Evolutionary conservation across 2,113 vertebrate genomes (phyloP).

Genomic region (Triplophysa siluroides): DNA sequence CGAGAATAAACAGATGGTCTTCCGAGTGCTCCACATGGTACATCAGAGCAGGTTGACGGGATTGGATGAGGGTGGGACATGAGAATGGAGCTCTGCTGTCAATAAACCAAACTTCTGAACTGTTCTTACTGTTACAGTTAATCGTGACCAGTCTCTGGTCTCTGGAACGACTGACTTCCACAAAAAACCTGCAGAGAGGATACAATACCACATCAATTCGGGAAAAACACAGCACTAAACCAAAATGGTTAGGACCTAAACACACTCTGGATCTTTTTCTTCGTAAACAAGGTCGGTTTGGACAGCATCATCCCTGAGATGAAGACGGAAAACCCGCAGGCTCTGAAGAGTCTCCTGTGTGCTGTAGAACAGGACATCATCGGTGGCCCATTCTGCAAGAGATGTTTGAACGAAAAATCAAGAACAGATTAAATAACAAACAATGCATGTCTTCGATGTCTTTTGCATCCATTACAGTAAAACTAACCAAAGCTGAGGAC

Average conservation of each 20-base stretch:
- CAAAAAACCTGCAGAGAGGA: constrained; percentile 80
- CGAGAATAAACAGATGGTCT: constrained; percentile 82
- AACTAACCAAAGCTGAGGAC: constrained; percentile 89
- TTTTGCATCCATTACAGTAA: not conserved
- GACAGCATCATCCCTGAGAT: constrained; percentile 71
- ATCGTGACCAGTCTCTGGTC: constrained; percentile 84
- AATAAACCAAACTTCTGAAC: constrained; percentile 88
- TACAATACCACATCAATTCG: not conserved
- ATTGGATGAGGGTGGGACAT: constrained; percentile 81
- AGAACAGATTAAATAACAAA: not conserved
- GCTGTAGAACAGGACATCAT: constrained; percentile 85
- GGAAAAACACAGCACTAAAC: not conserved
- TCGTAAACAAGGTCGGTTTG: constrained; percentile 78
- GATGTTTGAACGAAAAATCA: not conserved
- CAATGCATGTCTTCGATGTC: not conserved
- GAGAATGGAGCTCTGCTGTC: constrained; percentile 72
- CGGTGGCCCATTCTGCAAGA: constrained; percentile 88
- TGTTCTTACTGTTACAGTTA: constrained; percentile 89
- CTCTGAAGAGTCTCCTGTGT: constrained; percentile 83
- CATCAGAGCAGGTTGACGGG: constrained; percentile 77
- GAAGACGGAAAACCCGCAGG: constrained; percentile 79
- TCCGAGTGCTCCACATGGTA: constrained; percentile 90
- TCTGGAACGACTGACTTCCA: constrained; percentile 86
- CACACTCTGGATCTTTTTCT: constrained; percentile 77
- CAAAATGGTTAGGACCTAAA: not conserved